These are phyloP conservation scores for Eurois occulta DNA, from an alignment of 2,888 invertebrate genomes.

Conservation along the genomic window DNA sequence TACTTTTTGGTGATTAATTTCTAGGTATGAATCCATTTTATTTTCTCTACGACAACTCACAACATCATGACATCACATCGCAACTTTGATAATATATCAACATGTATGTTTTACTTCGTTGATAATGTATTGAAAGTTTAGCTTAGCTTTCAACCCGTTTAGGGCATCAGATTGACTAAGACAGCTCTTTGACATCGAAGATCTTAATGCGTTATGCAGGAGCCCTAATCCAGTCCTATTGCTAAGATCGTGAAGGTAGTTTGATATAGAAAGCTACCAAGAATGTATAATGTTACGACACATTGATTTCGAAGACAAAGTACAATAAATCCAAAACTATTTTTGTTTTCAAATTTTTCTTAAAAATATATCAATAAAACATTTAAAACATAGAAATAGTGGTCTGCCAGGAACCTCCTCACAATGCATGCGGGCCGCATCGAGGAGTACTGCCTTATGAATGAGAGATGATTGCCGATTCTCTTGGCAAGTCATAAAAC, in stretches of 20 bases:
- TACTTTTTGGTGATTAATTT: neutral
- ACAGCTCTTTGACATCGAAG: neutral
- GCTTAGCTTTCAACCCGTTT: neutral
- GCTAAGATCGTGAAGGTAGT: neutral
- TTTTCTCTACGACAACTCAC: neutral
- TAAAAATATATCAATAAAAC: neutral
- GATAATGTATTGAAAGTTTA: neutral
- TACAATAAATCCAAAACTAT: neutral
- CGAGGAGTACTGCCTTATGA: neutral
- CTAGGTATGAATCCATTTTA: neutral
- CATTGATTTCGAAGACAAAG: neutral
- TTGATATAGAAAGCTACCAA: neutral
- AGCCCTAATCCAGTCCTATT: neutral
- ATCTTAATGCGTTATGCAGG: neutral
- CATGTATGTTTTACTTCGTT: neutral
- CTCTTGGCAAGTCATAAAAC: neutral
- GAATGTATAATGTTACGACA: neutral
- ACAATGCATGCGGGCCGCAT: neutral
- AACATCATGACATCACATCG: neutral
- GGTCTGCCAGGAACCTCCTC: neutral
- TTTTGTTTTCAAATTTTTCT: neutral
- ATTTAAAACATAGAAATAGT: neutral
- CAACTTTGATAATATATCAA: neutral
- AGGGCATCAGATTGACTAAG: neutral
- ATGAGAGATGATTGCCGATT: neutral